Conservation (phyloP, 2,888 invertebrate species). For the Stegana nigrithorax region DNA sequence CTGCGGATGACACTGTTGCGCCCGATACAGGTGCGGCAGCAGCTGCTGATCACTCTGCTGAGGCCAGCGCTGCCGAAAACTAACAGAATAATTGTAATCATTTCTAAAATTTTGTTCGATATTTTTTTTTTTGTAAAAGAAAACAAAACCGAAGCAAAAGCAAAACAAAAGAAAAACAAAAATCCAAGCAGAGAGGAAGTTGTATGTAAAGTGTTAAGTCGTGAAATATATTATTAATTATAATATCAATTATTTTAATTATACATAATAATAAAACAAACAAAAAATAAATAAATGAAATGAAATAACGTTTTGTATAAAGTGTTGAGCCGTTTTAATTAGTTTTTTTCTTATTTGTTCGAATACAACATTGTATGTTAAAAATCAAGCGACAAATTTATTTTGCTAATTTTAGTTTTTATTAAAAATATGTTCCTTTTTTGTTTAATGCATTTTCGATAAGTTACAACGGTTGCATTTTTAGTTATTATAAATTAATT, state of each 20-base stretch:
- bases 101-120: conserved; percentile 31
- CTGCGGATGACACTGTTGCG: conserved; percentile 17
- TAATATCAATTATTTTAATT: conserved; percentile 60
- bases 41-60: conserved; percentile 40
- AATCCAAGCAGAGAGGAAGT: conserved; percentile 28
- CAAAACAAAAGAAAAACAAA: conserved; percentile 26
- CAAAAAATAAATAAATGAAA: conserved; percentile 41
- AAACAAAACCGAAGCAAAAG: conserved; percentile 12
- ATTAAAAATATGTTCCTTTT: not conserved
- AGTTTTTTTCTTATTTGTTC: no score
- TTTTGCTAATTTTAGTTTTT: not conserved
- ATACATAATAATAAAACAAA: conserved; percentile 44
- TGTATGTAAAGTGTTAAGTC: conserved; percentile 27
- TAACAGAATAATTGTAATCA: no score
- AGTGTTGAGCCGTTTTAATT: no score
- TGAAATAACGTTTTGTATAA: conserved; percentile 54
- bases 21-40: conserved; percentile 23
- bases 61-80: conserved; percentile 36
- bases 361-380: no score
- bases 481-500: conserved; percentile 1
- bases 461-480: conserved; percentile 3
- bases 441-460: not conserved
- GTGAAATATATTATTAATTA: conserved; percentile 58
- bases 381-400: not conserved
- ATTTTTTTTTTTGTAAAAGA: conserved; percentile 35